These are phyloP conservation scores for Cerceris rybyensis DNA, from an alignment of 2,888 invertebrate genomes.

Conservation along the genomic window DNA sequence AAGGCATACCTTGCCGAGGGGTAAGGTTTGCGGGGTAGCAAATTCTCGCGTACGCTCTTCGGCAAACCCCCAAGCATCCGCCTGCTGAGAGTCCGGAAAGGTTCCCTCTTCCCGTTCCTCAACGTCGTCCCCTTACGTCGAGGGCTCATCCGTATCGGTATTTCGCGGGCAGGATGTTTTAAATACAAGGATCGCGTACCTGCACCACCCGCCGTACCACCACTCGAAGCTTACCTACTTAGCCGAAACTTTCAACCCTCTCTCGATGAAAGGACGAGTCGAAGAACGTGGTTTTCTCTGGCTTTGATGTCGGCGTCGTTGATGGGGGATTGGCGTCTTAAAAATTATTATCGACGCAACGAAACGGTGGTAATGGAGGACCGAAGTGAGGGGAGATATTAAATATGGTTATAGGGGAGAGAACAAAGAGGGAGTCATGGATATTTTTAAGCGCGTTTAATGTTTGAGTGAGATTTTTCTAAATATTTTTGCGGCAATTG, in stretches of 20 bases:
- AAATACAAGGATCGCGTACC: conserved; percentile 73
- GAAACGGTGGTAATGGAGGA: conserved; percentile 22
- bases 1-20: conserved; percentile 79
- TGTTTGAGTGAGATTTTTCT: conserved; percentile 6
- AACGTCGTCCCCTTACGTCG: conserved; percentile 66
- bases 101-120: conserved; percentile 57
- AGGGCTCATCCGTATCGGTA: conserved; percentile 76
- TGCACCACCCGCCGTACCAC: conserved; percentile 48
- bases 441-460: not conserved
- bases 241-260: conserved; percentile 41
- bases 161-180: conserved; percentile 80
- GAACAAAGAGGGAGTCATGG: conserved; percentile 10
- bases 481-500: not conserved
- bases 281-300: conserved; percentile 69
- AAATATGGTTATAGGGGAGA: conserved; percentile 5
- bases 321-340: conserved; percentile 58
- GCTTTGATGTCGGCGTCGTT: conserved; percentile 77
- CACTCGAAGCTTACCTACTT: not conserved
- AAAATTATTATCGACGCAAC: conserved; percentile 70
- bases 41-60: conserved; percentile 77
- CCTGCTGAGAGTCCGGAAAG: conserved; percentile 57
- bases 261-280: conserved; percentile 76
- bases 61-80: conserved; percentile 74
- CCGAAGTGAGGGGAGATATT: not conserved
- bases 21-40: conserved; percentile 72